Base-by-base conservation (phyloP, 2,113 vertebrate genomes). In the Centropristis striata region DNA sequence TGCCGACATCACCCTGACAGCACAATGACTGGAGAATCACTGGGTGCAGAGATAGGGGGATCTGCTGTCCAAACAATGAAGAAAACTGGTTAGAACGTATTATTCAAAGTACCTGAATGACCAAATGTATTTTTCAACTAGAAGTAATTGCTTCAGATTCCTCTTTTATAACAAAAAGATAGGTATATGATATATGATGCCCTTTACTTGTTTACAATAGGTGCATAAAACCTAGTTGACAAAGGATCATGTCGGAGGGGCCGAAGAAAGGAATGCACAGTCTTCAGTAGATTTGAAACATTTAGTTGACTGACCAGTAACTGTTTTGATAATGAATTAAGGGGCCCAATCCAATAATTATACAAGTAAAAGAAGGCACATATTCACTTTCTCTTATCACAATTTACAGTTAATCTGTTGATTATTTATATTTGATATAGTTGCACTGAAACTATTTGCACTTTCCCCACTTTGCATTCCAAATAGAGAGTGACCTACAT, bases 1-100 rank as follows among this genome's bases (percentile, higher is more conserved):
- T 85, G 96, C 93, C 92, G 97, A 97, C 98, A 99, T 99, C 87
- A 91, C 95, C 89, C 71, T 77, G 55, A 87, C 67, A 75, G 78
- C 64, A 66, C 60, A 32, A 85, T 71, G 66, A 70, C 73, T 37
- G 60, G 18, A 61, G 57, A 65, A 70, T 25, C 32, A 51, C 76
- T 61, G 50, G 71, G 27, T 59, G 64, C 28, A 9, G 60, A 64
- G 1, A 47, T 9, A 71, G 28, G 71, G 5, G n/a, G 12, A 37
- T 27, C 41, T 68, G 32, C 13, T 32, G 25, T 81, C 46, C 14
- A 13, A 58, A 82, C 50, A 80, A 53, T 71, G 42, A 57, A 21
- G 46, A 65, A 5, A 70, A 65, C 28, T 3, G 0, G 32, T 32
- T 32, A 32, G 4, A 32, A 32, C n/a, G n/a, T n/a, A n/a, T n/a